Base-by-base conservation (phyloP, 2,888 invertebrate species). In the Mythimna loreyi region DNA sequence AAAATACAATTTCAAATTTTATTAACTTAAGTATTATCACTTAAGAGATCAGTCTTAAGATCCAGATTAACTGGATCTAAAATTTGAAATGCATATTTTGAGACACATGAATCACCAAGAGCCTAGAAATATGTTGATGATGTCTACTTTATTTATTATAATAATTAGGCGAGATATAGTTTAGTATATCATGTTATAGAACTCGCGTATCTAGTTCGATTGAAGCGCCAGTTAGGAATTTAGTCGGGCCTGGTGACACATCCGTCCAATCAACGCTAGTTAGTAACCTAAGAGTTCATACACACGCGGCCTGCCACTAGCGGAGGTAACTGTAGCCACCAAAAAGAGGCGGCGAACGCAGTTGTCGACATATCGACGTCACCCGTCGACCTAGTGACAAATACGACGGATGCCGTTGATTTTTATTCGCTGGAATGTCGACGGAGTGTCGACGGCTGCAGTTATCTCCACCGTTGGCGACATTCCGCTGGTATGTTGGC, bases 11-110 rank as follows among this genome's bases (percentile, higher is more conserved):
- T 87, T 86, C 86, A 89, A 89, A 86, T 87, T 89, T 86, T 83
- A 78, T 80, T 81, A 81, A 81, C 72, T 86, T 81, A 83, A 83
- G 82, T 78, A 73, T 82, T 81, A 82, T 68, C 73, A 85, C 78
- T 83, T 82, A 84, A 82, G 82, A 76, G 84, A 82, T 87, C 88
- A 89, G 86, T 87, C 87, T 84, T 79, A 76, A 83, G 80, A 81
- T 60, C 83, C 78, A 81, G 84, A 63, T 66, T 47, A 30, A 33
- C 75, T 75, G 82, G 83, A 81, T 76, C 80, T 82, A 86, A 85
- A 87, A 88, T 88, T 88, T 88, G 85, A 88, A 89, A 87, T 88
- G 84, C 85, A 87, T 82, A 79, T 83, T 83, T 82, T 81, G 70
- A 71, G 70, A 73, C 77, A 76, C 56, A 81, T 74, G 76, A 53